Percentiles rank a stretch among this genome's conserved stretches.
These are phyloP conservation scores for Tipula lateralis DNA, from an alignment of 2,888 invertebrate genomes.

Conservation along the genomic window DNA sequence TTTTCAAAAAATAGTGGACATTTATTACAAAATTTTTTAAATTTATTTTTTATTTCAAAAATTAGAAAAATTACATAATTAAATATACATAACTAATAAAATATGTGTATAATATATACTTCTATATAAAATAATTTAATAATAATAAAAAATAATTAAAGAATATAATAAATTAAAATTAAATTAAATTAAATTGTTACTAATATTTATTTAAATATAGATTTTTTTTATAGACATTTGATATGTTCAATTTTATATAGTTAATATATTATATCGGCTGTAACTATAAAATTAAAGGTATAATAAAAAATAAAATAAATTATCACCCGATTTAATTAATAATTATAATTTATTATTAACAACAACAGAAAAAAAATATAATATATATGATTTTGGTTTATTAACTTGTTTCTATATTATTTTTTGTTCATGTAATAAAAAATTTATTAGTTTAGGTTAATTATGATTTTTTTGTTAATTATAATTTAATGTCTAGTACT, in stretches of 20 bases:
- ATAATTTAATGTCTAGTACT: background rate
- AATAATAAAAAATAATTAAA: background rate
- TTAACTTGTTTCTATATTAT: background rate
- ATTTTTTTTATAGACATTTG: background rate
- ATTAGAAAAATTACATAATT: conserved; percentile 24
- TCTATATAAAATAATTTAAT: background rate
- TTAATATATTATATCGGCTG: background rate
- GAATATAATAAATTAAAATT: background rate
- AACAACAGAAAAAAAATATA: background rate
- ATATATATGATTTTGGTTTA: background rate
- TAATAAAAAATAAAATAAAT: background rate
- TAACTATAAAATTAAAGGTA: background rate
- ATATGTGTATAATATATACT: background rate
- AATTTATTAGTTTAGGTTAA: background rate
- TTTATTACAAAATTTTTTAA: background rate
- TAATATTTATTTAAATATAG: too few relatives aligned
- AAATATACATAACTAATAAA: too few relatives aligned
- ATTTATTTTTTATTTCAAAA: conserved; percentile 19
- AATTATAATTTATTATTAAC: background rate
- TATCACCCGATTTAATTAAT: conserved; percentile 20
- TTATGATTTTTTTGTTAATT: background rate
- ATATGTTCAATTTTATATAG: background rate
- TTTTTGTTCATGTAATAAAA: background rate
- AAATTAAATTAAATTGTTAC: background rate
- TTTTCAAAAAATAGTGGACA: too few relatives aligned